Percentiles rank a stretch among this genome's conserved stretches.
phyloP scores from a whole-genome alignment of 2,113 vertebrate genomes.

The Oreochromis tanganicae region DNA sequence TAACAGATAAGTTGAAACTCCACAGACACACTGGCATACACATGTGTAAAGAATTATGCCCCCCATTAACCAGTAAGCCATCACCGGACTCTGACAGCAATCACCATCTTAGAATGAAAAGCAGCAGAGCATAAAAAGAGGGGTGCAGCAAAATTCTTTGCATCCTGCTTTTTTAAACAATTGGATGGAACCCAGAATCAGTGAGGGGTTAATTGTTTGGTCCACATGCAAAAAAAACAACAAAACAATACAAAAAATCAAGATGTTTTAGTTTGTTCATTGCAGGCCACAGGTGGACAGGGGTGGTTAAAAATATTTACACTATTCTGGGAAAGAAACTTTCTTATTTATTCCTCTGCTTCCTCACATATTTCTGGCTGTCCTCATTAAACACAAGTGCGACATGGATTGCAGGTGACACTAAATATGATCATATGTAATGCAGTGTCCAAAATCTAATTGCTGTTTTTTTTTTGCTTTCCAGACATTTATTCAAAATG shows the following conservation, averaged over 20 bases:
- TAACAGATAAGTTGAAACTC: slow-evolving; percentile 18
- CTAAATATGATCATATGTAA: background rate
- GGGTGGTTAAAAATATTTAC: background rate
- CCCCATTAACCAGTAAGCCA: slow-evolving; percentile 22
- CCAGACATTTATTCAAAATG: background rate
- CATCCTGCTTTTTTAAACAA: slow-evolving; percentile 4
- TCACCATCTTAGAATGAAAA: slow-evolving; percentile 46
- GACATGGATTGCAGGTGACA: background rate
- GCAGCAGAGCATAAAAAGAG: slow-evolving; percentile 43
- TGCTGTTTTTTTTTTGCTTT: background rate
- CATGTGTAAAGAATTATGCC: slow-evolving; percentile 55
- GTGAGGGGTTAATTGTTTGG: background rate
- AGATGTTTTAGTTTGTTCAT: background rate
- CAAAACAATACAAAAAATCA: background rate
- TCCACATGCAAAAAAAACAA: background rate
- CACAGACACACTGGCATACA: background rate
- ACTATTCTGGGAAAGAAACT: background rate
- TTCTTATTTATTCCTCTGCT: background rate
- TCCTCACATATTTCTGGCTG: background rate
- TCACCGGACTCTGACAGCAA: slow-evolving; percentile 36
- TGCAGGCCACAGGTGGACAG: background rate
- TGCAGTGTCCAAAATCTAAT: background rate
- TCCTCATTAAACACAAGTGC: background rate
- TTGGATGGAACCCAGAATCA: slow-evolving; percentile 15
- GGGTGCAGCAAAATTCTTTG: slow-evolving; percentile 19